Percentiles rank a stretch among this genome's conserved stretches.
phyloP scores from a whole-genome alignment of 2,888 invertebrate species.

The Elegia similella region DNA sequence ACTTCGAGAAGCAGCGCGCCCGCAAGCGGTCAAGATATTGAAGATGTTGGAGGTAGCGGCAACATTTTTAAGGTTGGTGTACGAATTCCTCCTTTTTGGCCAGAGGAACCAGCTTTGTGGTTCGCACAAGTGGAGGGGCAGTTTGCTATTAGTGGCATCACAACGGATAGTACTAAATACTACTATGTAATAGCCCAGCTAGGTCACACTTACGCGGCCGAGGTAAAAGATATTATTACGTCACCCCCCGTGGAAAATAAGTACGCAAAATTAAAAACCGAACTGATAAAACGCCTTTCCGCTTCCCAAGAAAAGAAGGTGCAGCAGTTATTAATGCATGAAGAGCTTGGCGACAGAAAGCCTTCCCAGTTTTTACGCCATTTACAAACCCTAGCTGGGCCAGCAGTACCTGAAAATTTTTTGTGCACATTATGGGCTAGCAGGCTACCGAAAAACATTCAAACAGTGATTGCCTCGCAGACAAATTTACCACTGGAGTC shows the following conservation, averaged over 20 bases:
- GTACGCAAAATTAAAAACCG: conserved; percentile 24
- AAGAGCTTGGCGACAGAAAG: conserved; percentile 27
- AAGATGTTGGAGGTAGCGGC: not conserved
- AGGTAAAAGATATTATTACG: conserved; percentile 29
- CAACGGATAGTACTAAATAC: conserved; percentile 29
- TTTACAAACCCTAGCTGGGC: conserved; percentile 20
- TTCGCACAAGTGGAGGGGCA: conserved; percentile 33
- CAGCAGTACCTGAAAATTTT: conserved; percentile 18
- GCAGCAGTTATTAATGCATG: conserved; percentile 24
- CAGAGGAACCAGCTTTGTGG: conserved; percentile 32
- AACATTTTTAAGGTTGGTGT: conserved; percentile 8
- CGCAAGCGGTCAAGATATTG: no score
- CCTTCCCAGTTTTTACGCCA: no score
- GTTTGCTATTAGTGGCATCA: conserved; percentile 27
- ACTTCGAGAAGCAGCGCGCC: no score
- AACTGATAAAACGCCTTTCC: conserved; percentile 25
- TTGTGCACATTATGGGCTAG: conserved; percentile 20
- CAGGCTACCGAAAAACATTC: conserved; percentile 20
- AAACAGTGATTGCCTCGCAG: conserved; percentile 24
- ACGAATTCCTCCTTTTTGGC: conserved; percentile 28
- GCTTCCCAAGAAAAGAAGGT: conserved; percentile 24
- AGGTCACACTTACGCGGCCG: conserved; percentile 23
- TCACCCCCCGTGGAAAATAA: conserved; percentile 24
- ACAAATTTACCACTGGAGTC: conserved; percentile 10
- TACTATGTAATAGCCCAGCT: conserved; percentile 25